Evolutionary conservation across 2,888 invertebrate genomes (phyloP), one percentile per base, ranked within the genome.

Genomic region (Acanthococcus lagerstroemiae): DNA sequence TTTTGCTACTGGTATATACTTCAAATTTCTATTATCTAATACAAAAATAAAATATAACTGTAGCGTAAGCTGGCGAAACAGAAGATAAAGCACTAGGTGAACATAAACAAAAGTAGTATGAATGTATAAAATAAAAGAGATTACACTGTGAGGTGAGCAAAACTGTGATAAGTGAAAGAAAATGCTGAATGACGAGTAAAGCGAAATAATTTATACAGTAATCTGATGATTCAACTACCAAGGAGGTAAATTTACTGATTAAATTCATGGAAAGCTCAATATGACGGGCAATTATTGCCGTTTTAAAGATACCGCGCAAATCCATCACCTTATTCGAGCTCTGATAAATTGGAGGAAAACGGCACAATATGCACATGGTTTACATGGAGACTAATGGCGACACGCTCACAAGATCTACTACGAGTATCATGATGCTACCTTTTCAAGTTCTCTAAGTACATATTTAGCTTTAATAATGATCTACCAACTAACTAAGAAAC

Each of bases 11-110:
- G n/a, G n/a, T n/a, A n/a, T n/a, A n/a, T n/a, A n/a, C n/a, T n/a
- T 37, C 37, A 15, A 37, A 37, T 37, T 37, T 37, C n/a, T 37
- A 9, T 37, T 3, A 3, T n/a, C 6, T 54, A 27, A 27, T 19
- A 7, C 15, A 57, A 66, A 66, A 24, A 22, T 4, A 12, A 60
- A 52, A n/a, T 30, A 50, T 22, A 56, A 66, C 55, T 50, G 57
- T 52, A 67, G 55, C 30, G 55, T 50, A 58, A 50, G 45, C 50
- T 52, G 65, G 48, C 44, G 27, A 22, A n/a, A 25, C 21, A 56
- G 27, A 57, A 61, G 37, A 67, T n/a, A n/a, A 60, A 67, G 26
- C 45, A 52, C 50, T 6, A 61, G 61, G 45, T n/a, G 60, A 30
- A 25, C 5, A 26, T 21, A 26, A 27, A 66, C 63, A 55, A 70